Base-by-base conservation (phyloP, 2,797 vertebrate genomes). In the Bufotes viridis region DNA sequence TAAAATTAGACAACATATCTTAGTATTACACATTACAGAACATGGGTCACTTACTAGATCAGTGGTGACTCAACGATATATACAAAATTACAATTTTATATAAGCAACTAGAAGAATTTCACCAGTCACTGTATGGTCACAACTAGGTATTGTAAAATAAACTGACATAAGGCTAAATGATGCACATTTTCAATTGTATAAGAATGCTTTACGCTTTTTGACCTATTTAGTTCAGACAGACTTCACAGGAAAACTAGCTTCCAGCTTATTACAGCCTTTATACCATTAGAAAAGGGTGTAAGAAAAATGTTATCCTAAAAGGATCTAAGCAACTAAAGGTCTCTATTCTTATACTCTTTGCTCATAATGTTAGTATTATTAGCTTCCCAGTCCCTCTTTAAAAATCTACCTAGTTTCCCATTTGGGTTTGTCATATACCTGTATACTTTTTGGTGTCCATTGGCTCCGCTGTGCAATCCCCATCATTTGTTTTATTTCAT, bases 1-100 rank as follows among this genome's bases (percentile, higher is more conserved):
- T 55, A 69, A 51, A 51, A 76, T 69, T 26, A 86, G 63, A 85
- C 69, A 79, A 49, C 20, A 63, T 34, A 26, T 67, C 51, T 29
- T 67, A 55, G 10, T 79, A 70, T 34, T 69, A 57, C 49, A 42
- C 51, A 72, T 57, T 42, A 57, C 53, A 69, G 51, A 26, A 58
- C 55, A 74, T 15, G 69, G 67, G 53, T 58, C 69, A n/a, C 29
- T 58, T 55, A 49, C 20, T 15, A 7, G 18, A 84, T 42, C 10
- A 70, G 22, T 20, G 14, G 7, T 57, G 53, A 42, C 29, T 60
- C 26, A 84, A 57, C 58, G 53, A 60, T 58, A 55, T 84, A 51
- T 61, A 58, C 51, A n/a, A 60, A 29, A 74, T 26, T 29, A 51
- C 49, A 60, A 84, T 58, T 60, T 67, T 13, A n/a, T 8, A 22